Conservation (phyloP, 2,113 vertebrate species). For the Astur gentilis region DNA sequence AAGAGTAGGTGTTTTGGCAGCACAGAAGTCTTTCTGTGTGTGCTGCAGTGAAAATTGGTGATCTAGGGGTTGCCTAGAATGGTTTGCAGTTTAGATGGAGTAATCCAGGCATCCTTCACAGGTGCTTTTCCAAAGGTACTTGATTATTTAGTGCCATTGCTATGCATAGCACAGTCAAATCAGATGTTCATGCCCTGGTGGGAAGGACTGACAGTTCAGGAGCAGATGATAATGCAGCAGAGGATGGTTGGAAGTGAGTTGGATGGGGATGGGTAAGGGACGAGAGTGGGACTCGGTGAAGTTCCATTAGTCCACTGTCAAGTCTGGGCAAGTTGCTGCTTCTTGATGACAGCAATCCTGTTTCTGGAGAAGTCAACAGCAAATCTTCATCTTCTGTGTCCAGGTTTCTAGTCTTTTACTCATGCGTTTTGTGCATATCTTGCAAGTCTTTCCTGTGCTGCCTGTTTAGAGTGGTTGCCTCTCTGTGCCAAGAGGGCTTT, state of each 20-base stretch:
- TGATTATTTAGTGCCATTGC: neutral
- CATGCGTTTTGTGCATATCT: neutral
- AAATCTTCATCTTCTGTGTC: neutral
- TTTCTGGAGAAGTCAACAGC: neutral
- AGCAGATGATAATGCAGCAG: neutral
- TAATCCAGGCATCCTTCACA: neutral
- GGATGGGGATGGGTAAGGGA: neutral
- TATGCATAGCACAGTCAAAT: accelerated
- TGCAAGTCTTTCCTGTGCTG: neutral
- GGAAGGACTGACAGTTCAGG: neutral
- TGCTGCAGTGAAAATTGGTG: neutral
- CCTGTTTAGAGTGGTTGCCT: neutral
- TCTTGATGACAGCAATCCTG: neutral
- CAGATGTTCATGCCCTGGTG: neutral
- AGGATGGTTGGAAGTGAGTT: neutral
- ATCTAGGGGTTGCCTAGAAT: neutral
- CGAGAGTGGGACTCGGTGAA: neutral
- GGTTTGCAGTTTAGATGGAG: neutral
- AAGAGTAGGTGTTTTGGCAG: neutral
- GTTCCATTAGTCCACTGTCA: neutral
- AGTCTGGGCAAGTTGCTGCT: neutral
- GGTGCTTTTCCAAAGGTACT: neutral
- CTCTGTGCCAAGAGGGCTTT: neutral
- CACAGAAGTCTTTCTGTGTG: neutral
- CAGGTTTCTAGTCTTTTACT: neutral